Evolutionary conservation across 2,888 invertebrate genomes (phyloP).

Genomic region (Arrhopalites spinosus): DNA sequence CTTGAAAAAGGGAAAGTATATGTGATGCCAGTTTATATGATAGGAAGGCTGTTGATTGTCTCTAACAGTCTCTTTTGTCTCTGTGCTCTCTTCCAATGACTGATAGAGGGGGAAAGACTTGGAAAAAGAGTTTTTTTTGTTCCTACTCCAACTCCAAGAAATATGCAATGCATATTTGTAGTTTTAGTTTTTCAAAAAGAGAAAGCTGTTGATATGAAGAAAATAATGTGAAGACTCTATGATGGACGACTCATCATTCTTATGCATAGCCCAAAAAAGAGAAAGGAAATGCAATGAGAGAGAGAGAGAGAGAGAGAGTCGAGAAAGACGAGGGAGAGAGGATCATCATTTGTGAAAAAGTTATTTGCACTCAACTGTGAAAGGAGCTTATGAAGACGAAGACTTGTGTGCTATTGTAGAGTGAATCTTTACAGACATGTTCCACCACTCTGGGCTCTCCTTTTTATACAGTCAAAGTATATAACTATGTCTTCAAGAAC

Average conservation of each 20-base stretch:
- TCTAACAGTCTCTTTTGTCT: slow-evolving; percentile 13
- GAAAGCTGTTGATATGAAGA: slow-evolving; percentile 17
- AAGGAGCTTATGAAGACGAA: slow-evolving; percentile 42
- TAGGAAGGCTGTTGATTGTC: no score
- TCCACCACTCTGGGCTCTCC: neutral
- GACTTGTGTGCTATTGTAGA: slow-evolving; percentile 13
- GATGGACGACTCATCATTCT: slow-evolving; percentile 6
- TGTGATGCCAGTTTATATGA: neutral
- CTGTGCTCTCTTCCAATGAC: slow-evolving; percentile 8
- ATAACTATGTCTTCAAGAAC: neutral
- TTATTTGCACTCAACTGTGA: slow-evolving; percentile 41
- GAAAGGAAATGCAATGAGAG: slow-evolving; percentile 4
- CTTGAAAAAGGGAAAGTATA: no score
- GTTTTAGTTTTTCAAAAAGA: neutral
- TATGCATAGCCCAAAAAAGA: neutral
- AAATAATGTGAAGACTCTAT: slow-evolving; percentile 14
- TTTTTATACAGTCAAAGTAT: neutral
- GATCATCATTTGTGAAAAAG: slow-evolving; percentile 40
- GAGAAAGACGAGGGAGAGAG: slow-evolving; percentile 9
- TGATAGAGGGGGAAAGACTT: slow-evolving; percentile 7
- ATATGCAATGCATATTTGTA: neutral
- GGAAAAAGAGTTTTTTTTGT: neutral
- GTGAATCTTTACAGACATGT: slow-evolving; percentile 22
- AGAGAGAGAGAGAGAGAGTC: neutral
- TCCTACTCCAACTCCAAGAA: neutral